Conservation (phyloP, 2,888 invertebrate genomes). For the Hermodice carunculata region DNA sequence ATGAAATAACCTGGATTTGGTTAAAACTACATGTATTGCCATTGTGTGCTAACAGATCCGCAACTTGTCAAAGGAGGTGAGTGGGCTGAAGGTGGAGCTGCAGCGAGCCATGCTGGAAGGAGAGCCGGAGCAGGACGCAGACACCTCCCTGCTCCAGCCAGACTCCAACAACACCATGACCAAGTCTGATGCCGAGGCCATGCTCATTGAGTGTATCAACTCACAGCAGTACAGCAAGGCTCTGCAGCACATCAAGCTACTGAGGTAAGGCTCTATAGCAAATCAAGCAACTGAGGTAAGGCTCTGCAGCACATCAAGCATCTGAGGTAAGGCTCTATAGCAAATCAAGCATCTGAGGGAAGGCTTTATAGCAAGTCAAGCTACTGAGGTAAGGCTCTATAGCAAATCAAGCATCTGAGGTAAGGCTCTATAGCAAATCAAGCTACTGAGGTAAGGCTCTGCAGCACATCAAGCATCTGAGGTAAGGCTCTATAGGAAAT, state of each 20-base stretch:
- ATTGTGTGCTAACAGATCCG: constrained; percentile 52
- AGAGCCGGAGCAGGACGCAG: constrained; percentile 62
- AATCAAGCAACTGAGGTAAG: too few relatives aligned
- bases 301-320: too few relatives aligned
- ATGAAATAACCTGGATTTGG: too few relatives aligned
- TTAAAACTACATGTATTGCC: too few relatives aligned
- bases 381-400: too few relatives aligned
- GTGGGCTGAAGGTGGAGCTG: constrained; percentile 62
- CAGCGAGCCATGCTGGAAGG: constrained; percentile 61
- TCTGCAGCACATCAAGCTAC: constrained; percentile 74
- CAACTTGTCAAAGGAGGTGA: constrained; percentile 67
- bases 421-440: too few relatives aligned
- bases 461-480: constrained; percentile 8
- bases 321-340: too few relatives aligned
- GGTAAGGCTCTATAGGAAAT: neutral
- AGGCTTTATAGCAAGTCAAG: too few relatives aligned
- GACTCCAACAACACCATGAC: constrained; percentile 59
- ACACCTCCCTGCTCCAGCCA: constrained; percentile 58
- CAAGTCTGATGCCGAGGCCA: constrained; percentile 63
- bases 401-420: too few relatives aligned
- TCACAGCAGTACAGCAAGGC: constrained; percentile 80
- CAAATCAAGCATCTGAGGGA: too few relatives aligned
- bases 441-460: too few relatives aligned
- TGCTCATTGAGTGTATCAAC: constrained; percentile 73
- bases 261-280: too few relatives aligned